Percentiles rank a stretch among this genome's conserved stretches.
Conservation (phyloP, 2,888 invertebrate genomes). For the Leptogaster cylindrica region DNA sequence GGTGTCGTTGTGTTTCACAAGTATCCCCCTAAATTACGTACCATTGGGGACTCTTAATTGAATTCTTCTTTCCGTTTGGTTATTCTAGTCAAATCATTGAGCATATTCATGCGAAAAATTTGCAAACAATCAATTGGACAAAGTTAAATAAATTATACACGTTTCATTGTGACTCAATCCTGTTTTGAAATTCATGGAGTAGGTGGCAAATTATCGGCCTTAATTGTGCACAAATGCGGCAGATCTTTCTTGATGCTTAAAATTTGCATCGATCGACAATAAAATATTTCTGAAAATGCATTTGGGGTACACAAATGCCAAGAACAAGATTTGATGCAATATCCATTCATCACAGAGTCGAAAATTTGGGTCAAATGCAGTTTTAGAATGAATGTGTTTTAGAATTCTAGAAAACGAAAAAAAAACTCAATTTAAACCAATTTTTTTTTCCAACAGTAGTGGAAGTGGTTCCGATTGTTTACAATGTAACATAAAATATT, state of each 20-base stretch:
- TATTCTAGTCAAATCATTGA: not conserved
- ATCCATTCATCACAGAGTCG: not conserved
- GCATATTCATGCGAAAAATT: conserved; percentile 17
- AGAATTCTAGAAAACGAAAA: too few species aligned
- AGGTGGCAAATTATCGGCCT: conserved; percentile 32
- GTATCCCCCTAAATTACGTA: conserved; percentile 31
- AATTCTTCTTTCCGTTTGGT: conserved; percentile 29
- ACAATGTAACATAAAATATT: too few species aligned
- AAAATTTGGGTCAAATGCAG: too few species aligned
- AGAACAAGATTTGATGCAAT: too few species aligned
- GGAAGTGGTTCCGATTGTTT: too few species aligned
- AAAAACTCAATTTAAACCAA: too few species aligned
- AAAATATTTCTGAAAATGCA: conserved; percentile 27
- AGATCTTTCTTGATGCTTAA: not conserved
- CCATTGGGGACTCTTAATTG: conserved; percentile 17
- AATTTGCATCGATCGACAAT: conserved; percentile 25
- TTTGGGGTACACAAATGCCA: conserved; percentile 6
- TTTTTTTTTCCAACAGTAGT: too few species aligned
- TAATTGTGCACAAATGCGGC: conserved; percentile 25
- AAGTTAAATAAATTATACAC: conserved; percentile 22
- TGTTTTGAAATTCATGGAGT: conserved; percentile 37
- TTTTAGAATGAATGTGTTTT: too few species aligned
- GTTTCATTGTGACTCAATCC: conserved; percentile 30
- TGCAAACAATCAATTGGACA: conserved; percentile 33
- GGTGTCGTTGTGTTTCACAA: conserved; percentile 30